phyloP scores from a whole-genome alignment of 2,797 vertebrate species.

The Semaprochilodus insignis region DNA sequence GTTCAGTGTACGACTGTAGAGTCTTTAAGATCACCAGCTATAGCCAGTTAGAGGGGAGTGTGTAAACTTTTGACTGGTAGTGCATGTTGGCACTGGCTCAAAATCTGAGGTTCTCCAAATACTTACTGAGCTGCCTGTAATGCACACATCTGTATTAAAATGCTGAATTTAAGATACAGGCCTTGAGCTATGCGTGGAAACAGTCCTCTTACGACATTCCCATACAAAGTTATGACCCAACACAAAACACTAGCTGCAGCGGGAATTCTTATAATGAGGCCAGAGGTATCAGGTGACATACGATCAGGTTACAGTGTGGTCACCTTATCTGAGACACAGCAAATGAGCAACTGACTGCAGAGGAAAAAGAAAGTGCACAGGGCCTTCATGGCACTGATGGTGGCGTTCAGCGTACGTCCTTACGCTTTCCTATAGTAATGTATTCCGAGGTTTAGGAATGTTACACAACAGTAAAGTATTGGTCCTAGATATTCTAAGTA shows the following conservation, averaged over 20 bases:
- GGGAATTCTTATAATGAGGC: not conserved
- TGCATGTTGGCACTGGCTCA: not conserved
- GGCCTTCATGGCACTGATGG: no score
- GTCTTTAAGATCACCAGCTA: no score
- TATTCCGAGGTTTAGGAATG: no score
- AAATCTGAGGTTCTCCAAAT: not conserved
- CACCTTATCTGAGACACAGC: not conserved
- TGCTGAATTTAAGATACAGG: not conserved
- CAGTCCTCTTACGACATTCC: not conserved
- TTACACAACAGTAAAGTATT: no score
- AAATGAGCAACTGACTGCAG: not conserved
- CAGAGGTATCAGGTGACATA: not conserved
- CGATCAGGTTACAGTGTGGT: not conserved
- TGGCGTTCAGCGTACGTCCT: not conserved
- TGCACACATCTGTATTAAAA: not conserved
- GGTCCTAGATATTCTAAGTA: no score
- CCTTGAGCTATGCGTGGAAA: not conserved
- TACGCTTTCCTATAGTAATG: no score
- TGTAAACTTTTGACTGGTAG: not conserved
- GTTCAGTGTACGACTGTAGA: no score
- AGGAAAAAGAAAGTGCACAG: not conserved
- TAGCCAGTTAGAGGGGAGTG: no score
- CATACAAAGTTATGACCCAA: not conserved
- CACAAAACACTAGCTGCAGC: not conserved
- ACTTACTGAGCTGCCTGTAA: not conserved